Base-by-base conservation (phyloP, 2,888 invertebrate genomes). In the Mythimna impura region DNA sequence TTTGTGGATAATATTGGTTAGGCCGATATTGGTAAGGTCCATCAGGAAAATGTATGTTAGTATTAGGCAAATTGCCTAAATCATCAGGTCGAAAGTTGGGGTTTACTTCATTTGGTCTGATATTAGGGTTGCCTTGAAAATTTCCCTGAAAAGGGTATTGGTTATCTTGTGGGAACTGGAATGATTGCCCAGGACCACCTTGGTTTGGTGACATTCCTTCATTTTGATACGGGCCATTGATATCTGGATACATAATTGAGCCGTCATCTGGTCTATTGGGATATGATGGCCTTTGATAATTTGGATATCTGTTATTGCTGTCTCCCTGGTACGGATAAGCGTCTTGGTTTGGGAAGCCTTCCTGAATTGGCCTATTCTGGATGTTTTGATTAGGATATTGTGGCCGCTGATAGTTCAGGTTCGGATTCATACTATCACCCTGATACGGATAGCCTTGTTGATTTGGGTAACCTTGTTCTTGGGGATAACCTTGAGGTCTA, bases 1-100 rank as follows among this genome's bases (percentile, higher is more conserved):
- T 64, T 52, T 67, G 61, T 47, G 77, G 66, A 12, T 70, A 62
- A 65, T 81, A 85, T 71, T 85, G 83, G 58, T 81, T 74, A 10
- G 70, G 70, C 43, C 25, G 80, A 67, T 79, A 66, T 61, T 58
- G 54, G 61, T 66, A 66, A n/a, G 40, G 60, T 12, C 43, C 22
- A 54, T 58, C 62, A 36, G 83, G 85, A 55, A 77, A 79, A 25
- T 75, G 3, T 43, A 67, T 17, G 60, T 67, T 64, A 0, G 81
- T 57, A 36, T 77, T 25, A 17, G 58, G 68, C 3, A 77, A 40
- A 66, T 76, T 80, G 17, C 52, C 43, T 50, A 83, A 66, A 30
- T 80, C 71, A 52, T 78, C 78, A 17, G 85, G 76, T 7, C 52
- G 71, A 36, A 62, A 72, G 62, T 66, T 70, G 7, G 40, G 10